A percentile compares a stretch with the other conserved stretches of the same genome.
phyloP scores from a whole-genome alignment of 2,888 invertebrate genomes.

The Polia nebulosa region DNA sequence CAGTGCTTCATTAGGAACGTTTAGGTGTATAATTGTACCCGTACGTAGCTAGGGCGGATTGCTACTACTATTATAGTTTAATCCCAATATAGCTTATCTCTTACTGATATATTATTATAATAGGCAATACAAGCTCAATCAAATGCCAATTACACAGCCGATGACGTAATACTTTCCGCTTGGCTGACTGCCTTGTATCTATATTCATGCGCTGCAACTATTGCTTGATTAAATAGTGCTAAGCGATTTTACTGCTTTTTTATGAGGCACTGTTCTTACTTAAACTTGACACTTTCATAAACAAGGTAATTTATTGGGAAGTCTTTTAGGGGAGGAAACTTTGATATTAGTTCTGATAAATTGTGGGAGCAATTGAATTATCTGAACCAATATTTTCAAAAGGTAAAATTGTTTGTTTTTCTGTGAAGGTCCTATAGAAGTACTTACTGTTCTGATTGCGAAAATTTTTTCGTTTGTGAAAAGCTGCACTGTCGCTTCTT shows the following conservation, averaged over 20 bases:
- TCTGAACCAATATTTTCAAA: neutral
- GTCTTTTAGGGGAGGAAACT: conserved; percentile 9
- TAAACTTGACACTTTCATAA: conserved; percentile 23
- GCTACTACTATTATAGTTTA: neutral
- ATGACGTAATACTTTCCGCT: conserved; percentile 29
- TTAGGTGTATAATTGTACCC: neutral
- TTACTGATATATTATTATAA: conserved; percentile 2
- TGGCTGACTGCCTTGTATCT: conserved; percentile 27
- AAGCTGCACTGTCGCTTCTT: too few species aligned
- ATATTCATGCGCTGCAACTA: conserved; percentile 33
- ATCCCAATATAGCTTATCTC: conserved; percentile 3
- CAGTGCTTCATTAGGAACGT: too few species aligned
- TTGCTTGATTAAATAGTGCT: conserved; percentile 45
- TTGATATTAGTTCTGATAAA: conserved; percentile 1
- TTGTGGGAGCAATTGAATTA: neutral
- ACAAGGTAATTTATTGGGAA: conserved; percentile 17
- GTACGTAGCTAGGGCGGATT: neutral
- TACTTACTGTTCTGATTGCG: too few species aligned
- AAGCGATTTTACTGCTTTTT: conserved; percentile 49
- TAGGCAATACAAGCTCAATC: conserved; percentile 24
- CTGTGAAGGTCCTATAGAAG: too few species aligned
- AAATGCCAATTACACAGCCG: conserved; percentile 16
- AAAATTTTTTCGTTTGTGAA: too few species aligned
- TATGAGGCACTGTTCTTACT: conserved; percentile 42
- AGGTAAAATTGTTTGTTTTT: neutral